These are phyloP conservation scores for Sminthopsis crassicaudata DNA, from an alignment of 2,113 vertebrate genomes.

Conservation along the genomic window DNA sequence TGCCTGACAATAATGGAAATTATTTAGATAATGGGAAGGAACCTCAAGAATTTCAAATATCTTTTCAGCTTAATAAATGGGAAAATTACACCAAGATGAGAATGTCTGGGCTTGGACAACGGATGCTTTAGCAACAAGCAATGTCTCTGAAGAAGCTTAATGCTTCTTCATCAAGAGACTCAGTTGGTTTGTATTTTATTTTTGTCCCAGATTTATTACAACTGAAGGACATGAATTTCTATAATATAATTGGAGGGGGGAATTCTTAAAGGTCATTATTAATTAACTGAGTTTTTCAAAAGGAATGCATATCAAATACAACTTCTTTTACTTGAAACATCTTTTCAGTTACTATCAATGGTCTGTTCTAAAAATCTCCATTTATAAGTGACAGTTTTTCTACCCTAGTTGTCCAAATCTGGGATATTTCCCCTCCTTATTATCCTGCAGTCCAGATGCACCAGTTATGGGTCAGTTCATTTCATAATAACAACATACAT, in stretches of 20 bases:
- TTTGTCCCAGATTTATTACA: background rate
- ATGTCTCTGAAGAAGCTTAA: background rate
- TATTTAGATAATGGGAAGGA: background rate
- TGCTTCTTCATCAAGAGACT: background rate
- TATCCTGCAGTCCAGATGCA: conserved; percentile 67
- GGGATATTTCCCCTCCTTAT: background rate
- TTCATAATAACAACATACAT: conserved; percentile 56
- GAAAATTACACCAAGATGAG: background rate
- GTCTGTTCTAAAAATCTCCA: conserved; percentile 3
- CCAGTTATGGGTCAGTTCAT: conserved; percentile 63
- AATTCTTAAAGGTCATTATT: conserved; percentile 24
- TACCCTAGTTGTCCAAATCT: conserved; percentile 47
- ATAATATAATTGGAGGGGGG: background rate
- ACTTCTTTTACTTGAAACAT: background rate
- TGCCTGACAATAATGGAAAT: conserved; percentile 11
- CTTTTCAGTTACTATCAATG: conserved; percentile 4
- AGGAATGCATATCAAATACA: conserved; percentile 49
- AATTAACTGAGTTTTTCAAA: conserved; percentile 26
- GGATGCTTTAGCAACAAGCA: background rate
- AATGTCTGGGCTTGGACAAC: background rate
- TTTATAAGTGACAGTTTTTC: conserved; percentile 46
- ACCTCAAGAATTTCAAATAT: background rate
- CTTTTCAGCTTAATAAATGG: background rate
- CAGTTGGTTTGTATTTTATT: background rate
- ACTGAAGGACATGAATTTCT: background rate